Evolutionary conservation across 2,797 vertebrate species (phyloP).

Genomic region (Hephaestus fuliginosus): DNA sequence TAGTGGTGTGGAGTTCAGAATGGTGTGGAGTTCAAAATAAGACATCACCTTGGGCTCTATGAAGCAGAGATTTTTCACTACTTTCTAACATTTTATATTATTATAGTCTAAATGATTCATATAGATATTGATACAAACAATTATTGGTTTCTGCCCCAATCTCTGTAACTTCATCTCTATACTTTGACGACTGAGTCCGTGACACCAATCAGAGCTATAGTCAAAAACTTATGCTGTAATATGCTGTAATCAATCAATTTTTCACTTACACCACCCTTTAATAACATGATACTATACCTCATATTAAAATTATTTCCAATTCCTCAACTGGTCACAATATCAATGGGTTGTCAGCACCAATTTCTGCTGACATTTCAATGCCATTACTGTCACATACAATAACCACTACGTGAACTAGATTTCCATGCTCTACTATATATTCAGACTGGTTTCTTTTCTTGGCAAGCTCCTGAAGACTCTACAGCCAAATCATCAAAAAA

Average conservation of each 20-base stretch:
- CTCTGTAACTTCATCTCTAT: too few species aligned
- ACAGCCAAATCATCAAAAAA: conserved; percentile 48
- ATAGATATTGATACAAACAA: not conserved
- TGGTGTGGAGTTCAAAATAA: conserved; percentile 1
- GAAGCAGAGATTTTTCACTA: not conserved
- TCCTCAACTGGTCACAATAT: not conserved
- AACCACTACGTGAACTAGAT: conserved; percentile 19
- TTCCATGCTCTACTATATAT: conserved; percentile 2
- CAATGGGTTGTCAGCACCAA: not conserved
- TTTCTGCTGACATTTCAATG: conserved; percentile 4
- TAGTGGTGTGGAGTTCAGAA: not conserved
- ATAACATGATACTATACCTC: not conserved
- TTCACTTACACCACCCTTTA: not conserved
- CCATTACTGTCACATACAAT: conserved; percentile 19
- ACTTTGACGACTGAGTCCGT: not conserved
- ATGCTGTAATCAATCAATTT: not conserved
- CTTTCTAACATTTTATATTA: not conserved
- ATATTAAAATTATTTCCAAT: not conserved
- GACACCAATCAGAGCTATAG: not conserved
- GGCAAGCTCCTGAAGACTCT: conserved; percentile 13
- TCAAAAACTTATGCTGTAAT: not conserved
- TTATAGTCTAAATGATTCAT: not conserved
- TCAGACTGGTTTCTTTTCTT: conserved; percentile 27
- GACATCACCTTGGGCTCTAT: not conserved
- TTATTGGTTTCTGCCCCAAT: not conserved